Evolutionary conservation across 2,113 vertebrate genomes (phyloP), one percentile per base, ranked within the genome.

Genomic region (Cryptomyrus ogoouensis): DNA sequence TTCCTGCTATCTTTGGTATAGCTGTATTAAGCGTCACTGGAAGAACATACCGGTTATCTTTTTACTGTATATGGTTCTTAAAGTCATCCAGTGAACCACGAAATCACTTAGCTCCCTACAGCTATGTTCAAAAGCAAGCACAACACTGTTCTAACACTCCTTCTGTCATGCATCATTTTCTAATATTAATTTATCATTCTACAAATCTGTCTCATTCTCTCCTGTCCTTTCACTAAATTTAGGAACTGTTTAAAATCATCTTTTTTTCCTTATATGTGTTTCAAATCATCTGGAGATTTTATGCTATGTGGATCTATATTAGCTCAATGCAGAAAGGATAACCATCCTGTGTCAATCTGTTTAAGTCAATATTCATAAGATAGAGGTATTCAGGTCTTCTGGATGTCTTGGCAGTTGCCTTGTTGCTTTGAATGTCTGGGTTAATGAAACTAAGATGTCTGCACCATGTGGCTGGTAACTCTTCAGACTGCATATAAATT

Each of bases 21-120:
- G 95, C 96, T 94, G 96, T 96, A 95, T 91, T 92, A 92, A 92
- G 91, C 91, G 89, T 46, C 42, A 88, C 39, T 53, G n/a, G 47
- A 91, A 93, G 88, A 91, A 90, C 88, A 92, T 92, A 91, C 88
- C 15, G 3, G 17, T 42, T 35, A 39, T 15, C 27, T 24, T 58
- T 88, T 12, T 31, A 31, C 47, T 53, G 52, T 21, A 77, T 42
- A 50, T n/a, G 47, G 13, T 12, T 80, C 21, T 35, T 46, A 87
- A 49, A 74, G 24, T 31, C n/a, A 4, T 15, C 46, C 12, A 89
- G 8, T n/a, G 62, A 46, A 10, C 46, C 17, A 35, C 70, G 56
- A 3, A 3, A 1, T 66, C 19, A 35, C 39, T 88, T 44, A 42
- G 19, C 53, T 62, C 8, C 9, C 39, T 88, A 42, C 49, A 88